Evolutionary conservation across 1,140 invertebrate genomes (phyloP).

Genomic region (Sycophila sp.): DNA sequence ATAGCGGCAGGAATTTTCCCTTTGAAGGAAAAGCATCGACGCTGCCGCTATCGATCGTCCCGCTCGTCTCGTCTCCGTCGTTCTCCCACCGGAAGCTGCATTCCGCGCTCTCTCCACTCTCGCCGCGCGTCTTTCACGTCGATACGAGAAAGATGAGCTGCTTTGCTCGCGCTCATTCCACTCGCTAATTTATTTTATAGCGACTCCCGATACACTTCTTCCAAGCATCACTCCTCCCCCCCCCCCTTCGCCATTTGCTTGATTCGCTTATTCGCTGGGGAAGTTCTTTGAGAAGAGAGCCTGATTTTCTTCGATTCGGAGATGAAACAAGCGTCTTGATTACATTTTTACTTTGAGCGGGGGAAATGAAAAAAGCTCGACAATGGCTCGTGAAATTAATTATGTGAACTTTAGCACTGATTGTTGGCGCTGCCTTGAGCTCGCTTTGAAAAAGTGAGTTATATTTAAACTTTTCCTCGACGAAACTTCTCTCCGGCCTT

Average conservation of each 20-base stretch:
- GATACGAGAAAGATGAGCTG: not conserved
- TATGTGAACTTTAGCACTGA: not conserved
- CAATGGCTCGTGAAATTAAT: not conserved
- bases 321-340: not conserved
- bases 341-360: not conserved
- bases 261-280: too few species aligned
- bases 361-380: too few species aligned
- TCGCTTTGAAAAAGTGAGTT: too few species aligned
- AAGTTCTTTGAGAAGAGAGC: not conserved
- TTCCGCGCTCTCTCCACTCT: constrained; percentile 25
- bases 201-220: constrained; percentile 15
- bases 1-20: constrained; percentile 63
- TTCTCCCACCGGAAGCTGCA: too few species aligned
- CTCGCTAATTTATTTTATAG: constrained; percentile 24
- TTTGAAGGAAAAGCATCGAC: constrained; percentile 54
- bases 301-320: not conserved
- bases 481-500: too few species aligned
- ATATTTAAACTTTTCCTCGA: too few species aligned
- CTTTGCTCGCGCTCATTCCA: not conserved
- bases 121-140: not conserved
- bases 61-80: constrained; percentile 35
- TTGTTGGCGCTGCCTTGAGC: too few species aligned
- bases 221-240: too few species aligned
- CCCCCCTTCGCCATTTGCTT: too few species aligned
- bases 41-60: constrained; percentile 58